A percentile compares a stretch with the other conserved stretches of the same genome.
Conservation (phyloP, 1,140 invertebrate species). For the Phymastichus coffea region DNA sequence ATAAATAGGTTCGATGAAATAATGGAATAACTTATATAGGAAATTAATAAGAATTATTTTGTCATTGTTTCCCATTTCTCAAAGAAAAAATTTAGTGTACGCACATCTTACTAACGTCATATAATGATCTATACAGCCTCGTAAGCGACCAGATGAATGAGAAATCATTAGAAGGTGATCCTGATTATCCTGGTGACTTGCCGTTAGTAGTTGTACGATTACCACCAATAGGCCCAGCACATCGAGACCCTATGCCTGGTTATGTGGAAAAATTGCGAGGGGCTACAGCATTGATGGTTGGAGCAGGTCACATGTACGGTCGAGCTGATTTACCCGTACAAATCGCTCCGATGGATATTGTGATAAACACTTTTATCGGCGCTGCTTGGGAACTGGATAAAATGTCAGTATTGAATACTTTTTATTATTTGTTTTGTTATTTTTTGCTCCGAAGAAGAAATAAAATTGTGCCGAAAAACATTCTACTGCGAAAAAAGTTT, state of each 20-base stretch:
- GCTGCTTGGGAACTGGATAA: constrained; percentile 40
- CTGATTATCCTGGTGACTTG: constrained; percentile 1
- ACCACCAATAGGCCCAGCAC: constrained; percentile 38
- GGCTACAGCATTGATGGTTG: constrained; percentile 41
- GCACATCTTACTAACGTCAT: constrained; percentile 28
- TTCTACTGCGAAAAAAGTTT: no score
- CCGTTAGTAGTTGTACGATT: constrained; percentile 37
- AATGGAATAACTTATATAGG: no score
- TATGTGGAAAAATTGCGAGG: constrained; percentile 37
- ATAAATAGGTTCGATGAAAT: no score
- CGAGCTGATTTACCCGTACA: constrained; percentile 31
- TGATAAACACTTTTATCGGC: constrained; percentile 40
- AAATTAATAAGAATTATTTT: no score
- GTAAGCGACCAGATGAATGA: background rate
- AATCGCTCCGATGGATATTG: constrained; percentile 40
- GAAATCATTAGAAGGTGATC: background rate
- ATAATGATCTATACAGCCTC: no score
- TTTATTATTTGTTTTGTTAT: no score
- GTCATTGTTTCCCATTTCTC: no score
- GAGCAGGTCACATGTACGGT: constrained; percentile 39
- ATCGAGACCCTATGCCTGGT: constrained; percentile 43
- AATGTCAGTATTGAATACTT: constrained; percentile 20
- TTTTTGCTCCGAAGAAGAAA: no score
- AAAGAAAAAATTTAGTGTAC: constrained; percentile 23
- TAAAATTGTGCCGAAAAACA: no score